Evolutionary conservation across 2,113 vertebrate genomes (phyloP), one percentile per base, ranked within the genome.

Genomic region (Geococcyx californianus): DNA sequence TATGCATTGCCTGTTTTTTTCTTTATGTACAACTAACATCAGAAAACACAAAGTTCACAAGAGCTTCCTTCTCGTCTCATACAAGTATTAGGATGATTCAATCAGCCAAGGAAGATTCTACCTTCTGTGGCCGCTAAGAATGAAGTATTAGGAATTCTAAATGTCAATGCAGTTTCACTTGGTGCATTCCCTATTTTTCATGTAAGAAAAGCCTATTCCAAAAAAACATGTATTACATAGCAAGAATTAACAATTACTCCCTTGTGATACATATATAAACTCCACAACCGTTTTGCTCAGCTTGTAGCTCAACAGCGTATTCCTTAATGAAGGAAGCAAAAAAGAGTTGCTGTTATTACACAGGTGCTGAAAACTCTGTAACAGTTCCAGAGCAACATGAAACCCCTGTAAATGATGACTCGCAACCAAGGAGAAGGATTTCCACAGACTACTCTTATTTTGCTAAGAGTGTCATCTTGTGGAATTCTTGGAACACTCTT

Each of bases 391-490:
- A 84, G 60, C 64, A 74, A 85, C 20, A 58, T 16, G 26, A 95
- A 93, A 86, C 12, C 38, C 29, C 24, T 47, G 55, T 56, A 91
- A 95, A 91, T 93, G 63, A 58, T 18, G 9, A 20, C 67, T 94
- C 33, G 42, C 70, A 95, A 69, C 58, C 58, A 80, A 87, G 26
- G 55, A 3, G 2, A 91, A 84, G 56, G 55, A 72, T 93, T 95
- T 94, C 60, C 55, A 28, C 55, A 78, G 72, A 77, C 64, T 83
- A 75, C 80, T 84, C 93, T 93, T 92, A 60, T 96, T 96, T 96
- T 96, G 95, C 90, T 92, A 87, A 94, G 85, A 93, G 92, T 95
- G 93, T 97, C 95, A 96, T 96, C 95, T 95, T 92, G 96, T 95
- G 92, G 92, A 95, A 92, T 93, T 96, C 88, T 84, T 90, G 85